A percentile compares a stretch with the other conserved stretches of the same genome.
Conservation (phyloP, 2,888 invertebrate species). For the Ptychoptera contaminata region DNA sequence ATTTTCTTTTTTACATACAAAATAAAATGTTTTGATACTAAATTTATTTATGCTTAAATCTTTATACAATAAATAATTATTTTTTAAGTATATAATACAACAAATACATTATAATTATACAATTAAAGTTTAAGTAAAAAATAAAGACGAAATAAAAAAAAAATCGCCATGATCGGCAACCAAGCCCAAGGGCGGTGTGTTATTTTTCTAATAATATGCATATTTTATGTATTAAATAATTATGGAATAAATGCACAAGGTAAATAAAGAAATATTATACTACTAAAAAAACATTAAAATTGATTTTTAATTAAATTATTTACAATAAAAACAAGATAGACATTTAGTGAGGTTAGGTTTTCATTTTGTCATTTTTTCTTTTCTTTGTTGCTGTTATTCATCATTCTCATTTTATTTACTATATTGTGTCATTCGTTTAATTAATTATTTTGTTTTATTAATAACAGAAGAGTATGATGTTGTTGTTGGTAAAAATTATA, state of each 20-base stretch:
- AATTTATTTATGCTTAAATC: no score
- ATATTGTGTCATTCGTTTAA: not conserved
- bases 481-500: constrained; percentile 32
- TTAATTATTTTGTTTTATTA: not conserved
- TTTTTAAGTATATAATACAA: not conserved
- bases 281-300: not conserved
- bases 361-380: constrained; percentile 1
- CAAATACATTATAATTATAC: no score
- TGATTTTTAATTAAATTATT: constrained; percentile 8
- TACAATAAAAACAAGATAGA: constrained; percentile 6
- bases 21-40: no score
- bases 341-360: not conserved
- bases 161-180: constrained; percentile 9
- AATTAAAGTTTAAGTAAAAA: no score
- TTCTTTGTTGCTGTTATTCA: constrained; percentile 4
- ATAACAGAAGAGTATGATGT: constrained; percentile 8
- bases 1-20: no score
- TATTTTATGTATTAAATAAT: constrained; percentile 7
- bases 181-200: constrained; percentile 12
- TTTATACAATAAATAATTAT: no score
- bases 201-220: constrained; percentile 8
- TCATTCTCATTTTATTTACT: not conserved
- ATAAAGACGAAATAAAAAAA: no score
- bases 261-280: constrained; percentile 2
- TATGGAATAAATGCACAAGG: constrained; percentile 7